phyloP scores from a whole-genome alignment of 2,113 vertebrate species.

The Heterotis niloticus region DNA sequence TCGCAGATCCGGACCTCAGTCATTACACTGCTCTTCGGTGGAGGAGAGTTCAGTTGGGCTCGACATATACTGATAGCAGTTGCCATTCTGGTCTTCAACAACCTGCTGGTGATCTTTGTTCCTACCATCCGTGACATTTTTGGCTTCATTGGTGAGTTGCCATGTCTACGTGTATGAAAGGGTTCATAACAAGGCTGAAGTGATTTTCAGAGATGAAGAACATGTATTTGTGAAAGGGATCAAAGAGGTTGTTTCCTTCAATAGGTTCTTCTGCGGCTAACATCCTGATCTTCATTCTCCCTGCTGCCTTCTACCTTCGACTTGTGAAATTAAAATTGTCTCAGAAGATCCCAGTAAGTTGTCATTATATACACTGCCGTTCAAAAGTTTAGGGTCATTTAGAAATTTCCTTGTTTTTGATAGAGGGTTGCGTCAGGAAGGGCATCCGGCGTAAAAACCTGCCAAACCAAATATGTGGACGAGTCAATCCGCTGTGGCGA shows the following conservation, averaged over 20 bases:
- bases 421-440: too few relatives aligned
- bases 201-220: background rate
- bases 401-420: too few relatives aligned
- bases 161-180: background rate
- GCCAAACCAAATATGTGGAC: too few relatives aligned
- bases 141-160: slow-evolving; percentile 89
- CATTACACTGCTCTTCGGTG: slow-evolving; percentile 77
- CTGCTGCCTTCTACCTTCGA: slow-evolving; percentile 85
- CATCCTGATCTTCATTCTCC: slow-evolving; percentile 94
- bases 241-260: slow-evolving; percentile 16
- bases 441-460: too few relatives aligned
- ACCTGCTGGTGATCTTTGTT: slow-evolving; percentile 91
- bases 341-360: slow-evolving; percentile 88
- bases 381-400: too few relatives aligned
- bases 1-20: slow-evolving; percentile 88
- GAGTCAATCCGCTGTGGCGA: too few relatives aligned
- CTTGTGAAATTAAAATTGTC: slow-evolving; percentile 83
- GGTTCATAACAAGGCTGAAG: background rate
- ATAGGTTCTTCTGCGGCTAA: slow-evolving; percentile 92
- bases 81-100: slow-evolving; percentile 76
- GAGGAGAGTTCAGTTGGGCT: slow-evolving; percentile 86
- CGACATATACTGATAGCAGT: slow-evolving; percentile 83
- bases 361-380: too few relatives aligned
- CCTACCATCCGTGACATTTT: slow-evolving; percentile 97
- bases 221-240: background rate